Evolutionary conservation across 2,113 vertebrate species (phyloP).

Genomic region (Marmota flaviventris): DNA sequence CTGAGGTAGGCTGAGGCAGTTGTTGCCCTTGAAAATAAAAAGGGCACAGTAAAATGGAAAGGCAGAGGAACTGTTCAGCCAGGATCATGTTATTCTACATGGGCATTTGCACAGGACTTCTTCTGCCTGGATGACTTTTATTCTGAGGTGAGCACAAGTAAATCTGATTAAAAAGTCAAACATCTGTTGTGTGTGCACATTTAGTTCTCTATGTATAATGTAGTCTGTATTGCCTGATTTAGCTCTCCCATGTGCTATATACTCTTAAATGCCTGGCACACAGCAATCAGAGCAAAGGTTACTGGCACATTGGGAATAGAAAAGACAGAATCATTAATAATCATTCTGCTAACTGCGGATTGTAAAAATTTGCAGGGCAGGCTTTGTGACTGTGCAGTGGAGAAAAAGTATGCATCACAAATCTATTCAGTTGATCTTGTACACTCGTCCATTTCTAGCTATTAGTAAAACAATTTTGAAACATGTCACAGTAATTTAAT

Average conservation of each 20-base stretch:
- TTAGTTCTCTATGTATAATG: background rate
- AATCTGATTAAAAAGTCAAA: background rate
- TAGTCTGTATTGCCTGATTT: background rate
- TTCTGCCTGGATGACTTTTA: background rate
- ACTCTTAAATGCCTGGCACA: background rate
- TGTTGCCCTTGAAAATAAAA: background rate
- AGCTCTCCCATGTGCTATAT: background rate
- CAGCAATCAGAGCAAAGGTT: constrained; percentile 64
- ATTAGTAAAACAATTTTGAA: background rate
- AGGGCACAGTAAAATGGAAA: background rate
- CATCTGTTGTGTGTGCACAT: background rate
- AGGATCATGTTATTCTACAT: background rate
- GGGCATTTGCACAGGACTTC: background rate
- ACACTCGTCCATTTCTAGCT: background rate
- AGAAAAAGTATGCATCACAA: background rate
- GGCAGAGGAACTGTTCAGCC: background rate
- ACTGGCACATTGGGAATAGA: background rate
- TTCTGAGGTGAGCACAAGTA: background rate
- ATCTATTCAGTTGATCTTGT: background rate
- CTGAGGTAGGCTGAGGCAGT: background rate
- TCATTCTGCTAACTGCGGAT: background rate
- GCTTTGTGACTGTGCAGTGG: background rate
- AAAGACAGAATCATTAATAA: background rate
- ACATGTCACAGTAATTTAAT: background rate
- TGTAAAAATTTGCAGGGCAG: background rate